Evolutionary conservation across 2,888 invertebrate genomes (phyloP), one percentile per base, ranked within the genome.

Genomic region (Malacosoma neustria): DNA sequence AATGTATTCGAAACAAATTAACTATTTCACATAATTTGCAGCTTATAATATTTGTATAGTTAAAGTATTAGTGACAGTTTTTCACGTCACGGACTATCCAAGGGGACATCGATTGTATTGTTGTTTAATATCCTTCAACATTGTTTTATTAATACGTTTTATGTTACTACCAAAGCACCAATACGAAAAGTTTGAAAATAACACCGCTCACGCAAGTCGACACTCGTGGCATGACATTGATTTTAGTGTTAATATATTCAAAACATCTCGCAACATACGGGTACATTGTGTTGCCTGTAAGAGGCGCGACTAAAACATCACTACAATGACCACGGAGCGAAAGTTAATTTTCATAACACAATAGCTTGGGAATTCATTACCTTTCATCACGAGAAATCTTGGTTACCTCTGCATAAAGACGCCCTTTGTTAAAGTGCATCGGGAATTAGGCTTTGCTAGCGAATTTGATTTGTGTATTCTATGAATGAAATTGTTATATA

Each of bases 291-390:
- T 29, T 34, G 38, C 38, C 33, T 13, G 32, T 32, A 33, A 13
- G 12, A 36, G 30, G 31, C 30, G 34, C 35, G 35, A 33, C 22
- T 39, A 39, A 36, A 22, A 30, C 36, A 34, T 43, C 49, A 48
- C 51, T 54, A 60, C 61, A 61, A 63, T 62, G 57, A 55, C 60
- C 63, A 54, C 43, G 45, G 33, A 61, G 72, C 59, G 74, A 74
- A 74, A 74, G 73, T 68, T 60, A 42, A 61, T 67, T 61, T 61
- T 51, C 48, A 55, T 56, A 49, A 48, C 40, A 68, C 68, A 69
- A 69, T 70, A 48, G 61, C 54, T 45, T 66, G 70, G 51, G 71
- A 70, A 70, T 63, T 58, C 61, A 64, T 66, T 63, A 61, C 54
- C 49, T 46, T 46, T 58, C 55, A 58, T 59, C 51, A 50, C 54